Base-by-base conservation (phyloP, 2,888 invertebrate genomes). In the Lycia hirtaria region DNA sequence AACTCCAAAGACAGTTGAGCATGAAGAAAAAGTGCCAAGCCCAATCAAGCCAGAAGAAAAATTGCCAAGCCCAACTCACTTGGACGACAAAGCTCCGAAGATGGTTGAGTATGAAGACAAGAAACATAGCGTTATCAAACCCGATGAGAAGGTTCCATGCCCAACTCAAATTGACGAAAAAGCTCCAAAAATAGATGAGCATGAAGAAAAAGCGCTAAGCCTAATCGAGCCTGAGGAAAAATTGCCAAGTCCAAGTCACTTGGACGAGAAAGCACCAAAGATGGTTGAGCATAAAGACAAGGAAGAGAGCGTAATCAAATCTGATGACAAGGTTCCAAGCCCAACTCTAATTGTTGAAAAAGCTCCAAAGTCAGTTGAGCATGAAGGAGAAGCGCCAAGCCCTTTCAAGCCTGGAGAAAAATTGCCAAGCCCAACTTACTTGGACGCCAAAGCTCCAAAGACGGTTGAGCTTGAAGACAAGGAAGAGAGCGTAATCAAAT, bases 61-160 rank as follows among this genome's bases (percentile, higher is more conserved):
- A n/a, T n/a, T n/a, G n/a, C n/a, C n/a, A n/a, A n/a, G n/a, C n/a
- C n/a, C n/a, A n/a, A n/a, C n/a, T n/a, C n/a, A n/a, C n/a, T n/a
- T n/a, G n/a, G n/a, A n/a, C n/a, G n/a, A n/a, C n/a, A n/a, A n/a
- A n/a, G n/a, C n/a, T n/a, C n/a, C n/a, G n/a, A n/a, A n/a, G n/a
- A n/a, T n/a, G n/a, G n/a, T n/a, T n/a, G n/a, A n/a, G n/a, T n/a
- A n/a, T n/a, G n/a, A n/a, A n/a, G n/a, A n/a, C n/a, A n/a, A n/a
- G n/a, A n/a, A n/a, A n/a, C n/a, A n/a, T n/a, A n/a, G n/a, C n/a
- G n/a, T n/a, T n/a, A n/a, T n/a, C n/a, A n/a, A n/a, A n/a, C n/a
- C n/a, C n/a, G n/a, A 58, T 0, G 44, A 55, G 0, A 63, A 62
- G 7, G 37, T 9, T 1, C 28, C 51, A 0, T 67, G 64, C 19